phyloP scores from a whole-genome alignment of 2,888 invertebrate species.

The Plebejus anna region DNA sequence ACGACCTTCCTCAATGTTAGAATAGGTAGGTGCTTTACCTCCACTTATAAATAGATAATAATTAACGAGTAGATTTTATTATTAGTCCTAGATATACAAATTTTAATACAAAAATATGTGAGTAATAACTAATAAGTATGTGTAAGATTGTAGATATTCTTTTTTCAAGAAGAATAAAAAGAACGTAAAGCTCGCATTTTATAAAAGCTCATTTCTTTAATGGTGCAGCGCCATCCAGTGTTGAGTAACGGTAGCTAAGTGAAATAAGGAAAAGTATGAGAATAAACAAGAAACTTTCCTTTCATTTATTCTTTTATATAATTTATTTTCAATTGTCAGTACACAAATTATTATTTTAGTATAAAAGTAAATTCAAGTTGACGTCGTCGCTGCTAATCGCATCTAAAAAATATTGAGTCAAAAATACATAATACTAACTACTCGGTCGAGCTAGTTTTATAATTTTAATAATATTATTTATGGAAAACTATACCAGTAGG shows the following conservation, averaged over 20 bases:
- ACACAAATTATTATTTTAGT: too few species aligned
- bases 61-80: background rate
- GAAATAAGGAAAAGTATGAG: too few species aligned
- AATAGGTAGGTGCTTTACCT: background rate
- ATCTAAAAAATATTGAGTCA: too few species aligned
- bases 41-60: background rate
- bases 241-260: background rate
- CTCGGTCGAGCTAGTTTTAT: too few species aligned
- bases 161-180: background rate
- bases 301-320: too few species aligned
- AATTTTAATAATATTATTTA: too few species aligned
- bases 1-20: slow-evolving; percentile 9
- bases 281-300: too few species aligned
- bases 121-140: background rate
- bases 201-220: background rate
- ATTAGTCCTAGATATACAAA: background rate
- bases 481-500: too few species aligned
- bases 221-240: background rate
- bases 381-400: too few species aligned
- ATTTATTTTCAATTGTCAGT: too few species aligned
- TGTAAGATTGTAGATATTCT: background rate
- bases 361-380: too few species aligned
- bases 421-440: too few species aligned
- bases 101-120: background rate
- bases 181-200: background rate